These are phyloP conservation scores for Brachyhypopomus occidentalis DNA, from an alignment of 2,113 vertebrate genomes.

Conservation along the genomic window DNA sequence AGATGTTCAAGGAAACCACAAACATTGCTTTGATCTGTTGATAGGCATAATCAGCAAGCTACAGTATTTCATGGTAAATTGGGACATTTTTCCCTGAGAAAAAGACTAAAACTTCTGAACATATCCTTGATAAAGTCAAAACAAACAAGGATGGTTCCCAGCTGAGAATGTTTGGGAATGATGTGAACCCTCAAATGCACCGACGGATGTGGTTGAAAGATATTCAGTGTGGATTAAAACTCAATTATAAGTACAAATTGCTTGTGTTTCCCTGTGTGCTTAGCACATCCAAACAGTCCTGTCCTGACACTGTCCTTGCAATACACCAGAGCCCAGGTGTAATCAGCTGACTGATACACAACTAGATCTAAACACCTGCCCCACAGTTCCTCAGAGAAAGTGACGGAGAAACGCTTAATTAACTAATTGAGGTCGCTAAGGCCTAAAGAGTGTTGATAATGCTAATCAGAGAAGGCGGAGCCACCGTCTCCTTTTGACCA, in stretches of 20 bases:
- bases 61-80: conserved; percentile 66
- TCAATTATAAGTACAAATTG: conserved; percentile 46
- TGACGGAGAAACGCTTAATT: conserved; percentile 38
- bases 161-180: conserved; percentile 26
- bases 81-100: conserved; percentile 35
- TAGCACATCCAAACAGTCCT: conserved; percentile 39
- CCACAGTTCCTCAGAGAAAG: conserved; percentile 27
- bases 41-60: conserved; percentile 72
- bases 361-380: conserved; percentile 44
- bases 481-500: conserved; percentile 19
- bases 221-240: conserved; percentile 50
- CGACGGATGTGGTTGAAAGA: conserved; percentile 28
- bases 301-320: conserved; percentile 41
- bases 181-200: conserved; percentile 33
- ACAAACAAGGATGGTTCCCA: conserved; percentile 33
- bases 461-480: conserved; percentile 32
- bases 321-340: conserved; percentile 37
- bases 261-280: conserved; percentile 32
- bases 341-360: conserved; percentile 32
- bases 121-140: conserved; percentile 43
- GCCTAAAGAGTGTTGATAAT: conserved; percentile 36
- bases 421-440: conserved; percentile 44
- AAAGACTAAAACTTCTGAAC: conserved; percentile 37
- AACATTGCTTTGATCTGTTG: conserved; percentile 68
- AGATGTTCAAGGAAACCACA: conserved; percentile 58